Evolutionary conservation across 2,113 vertebrate genomes (phyloP), one percentile per base, ranked within the genome.

Genomic region (Sylvia atricapilla): DNA sequence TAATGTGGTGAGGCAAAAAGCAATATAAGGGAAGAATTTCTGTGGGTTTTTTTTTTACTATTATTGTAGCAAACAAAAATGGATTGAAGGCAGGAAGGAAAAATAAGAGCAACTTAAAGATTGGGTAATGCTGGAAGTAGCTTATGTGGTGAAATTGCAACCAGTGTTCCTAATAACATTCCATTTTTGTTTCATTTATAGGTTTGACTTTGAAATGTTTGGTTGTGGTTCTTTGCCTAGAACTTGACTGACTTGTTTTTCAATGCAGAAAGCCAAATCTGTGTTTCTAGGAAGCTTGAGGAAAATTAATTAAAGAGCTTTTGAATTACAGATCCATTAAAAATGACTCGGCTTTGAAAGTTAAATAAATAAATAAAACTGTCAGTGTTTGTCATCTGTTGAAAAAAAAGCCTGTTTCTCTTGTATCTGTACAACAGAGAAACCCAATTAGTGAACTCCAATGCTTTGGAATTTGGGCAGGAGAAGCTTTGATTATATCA

Each of bases 261-360:
- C 90, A 84, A 64, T 68, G 55, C 79, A 77, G 63, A 91, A 84
- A 83, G 60, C 30, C 64, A 87, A 87, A 78, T 93, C 44, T 76
- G 58, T 90, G 35, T 89, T 91, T 94, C 86, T 87, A 95, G 93
- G 69, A 95, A 94, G 84, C 69, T 50, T 90, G 47, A 88, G 75
- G 64, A 86, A 84, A 92, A 92, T 90, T 95, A 91, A 95, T 97
- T 91, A 70, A 94, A 90, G 73, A 75, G 64, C 44, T 64, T 94
- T 93, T 96, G 73, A 92, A 86, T 95, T 95, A 91, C 35, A 87
- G 73, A 78, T 77, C 49, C 90, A 92, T 94, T 95, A 95, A 93
- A 95, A 94, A 86, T 88, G 19, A 82, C n/a, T 93, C 59, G 82
- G 41, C 90, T 94, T 95, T 92, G 93, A 81, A 95, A 93, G 56